These are phyloP conservation scores for Tipula unca DNA, from an alignment of 2,888 invertebrate genomes.

Conservation along the genomic window DNA sequence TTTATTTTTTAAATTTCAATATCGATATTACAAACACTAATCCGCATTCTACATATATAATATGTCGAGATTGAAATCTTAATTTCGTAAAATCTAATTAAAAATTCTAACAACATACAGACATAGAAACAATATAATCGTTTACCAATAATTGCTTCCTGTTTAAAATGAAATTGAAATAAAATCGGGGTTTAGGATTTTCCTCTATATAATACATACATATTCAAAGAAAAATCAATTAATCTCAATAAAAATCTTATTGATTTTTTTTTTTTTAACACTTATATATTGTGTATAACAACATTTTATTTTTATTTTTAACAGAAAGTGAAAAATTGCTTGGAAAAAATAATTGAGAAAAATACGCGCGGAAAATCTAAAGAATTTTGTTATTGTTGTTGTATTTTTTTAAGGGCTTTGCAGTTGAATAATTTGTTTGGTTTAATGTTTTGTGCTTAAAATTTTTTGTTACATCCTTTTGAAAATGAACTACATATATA, in stretches of 20 bases:
- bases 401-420: not conserved
- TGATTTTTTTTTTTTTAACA: slow-evolving; percentile 1
- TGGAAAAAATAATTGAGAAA: not conserved
- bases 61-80: not conserved
- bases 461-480: not conserved
- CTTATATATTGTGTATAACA: not conserved
- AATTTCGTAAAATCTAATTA: not conserved
- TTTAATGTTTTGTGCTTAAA: not conserved
- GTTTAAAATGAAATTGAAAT: not conserved
- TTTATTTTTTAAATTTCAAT: too few relatives aligned
- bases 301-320: not conserved
- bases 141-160: not conserved
- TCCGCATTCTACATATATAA: too few relatives aligned
- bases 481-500: not conserved
- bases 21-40: too few relatives aligned
- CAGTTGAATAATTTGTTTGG: not conserved
- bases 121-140: not conserved
- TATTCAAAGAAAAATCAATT: not conserved
- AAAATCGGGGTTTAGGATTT: not conserved
- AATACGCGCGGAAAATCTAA: not conserved
- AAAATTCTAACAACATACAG: not conserved
- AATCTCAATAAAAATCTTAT: slow-evolving; percentile 14
- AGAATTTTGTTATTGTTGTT: not conserved
- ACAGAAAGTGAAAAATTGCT: not conserved
- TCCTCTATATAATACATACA: not conserved